Evolutionary conservation across 2,888 invertebrate species (phyloP).

Genomic region (Abrostola triplasia): DNA sequence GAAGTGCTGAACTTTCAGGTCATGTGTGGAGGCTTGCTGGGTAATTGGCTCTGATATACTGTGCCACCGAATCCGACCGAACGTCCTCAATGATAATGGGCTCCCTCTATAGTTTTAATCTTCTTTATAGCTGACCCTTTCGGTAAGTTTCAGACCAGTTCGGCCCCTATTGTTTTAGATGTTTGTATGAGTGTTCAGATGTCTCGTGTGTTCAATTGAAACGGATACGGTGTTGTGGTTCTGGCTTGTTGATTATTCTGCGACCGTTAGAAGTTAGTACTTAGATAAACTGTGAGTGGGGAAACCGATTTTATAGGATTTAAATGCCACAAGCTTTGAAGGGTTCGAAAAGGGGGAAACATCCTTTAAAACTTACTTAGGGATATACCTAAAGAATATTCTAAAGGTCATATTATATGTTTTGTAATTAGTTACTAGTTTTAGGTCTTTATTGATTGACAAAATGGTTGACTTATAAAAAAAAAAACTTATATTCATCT

Average conservation of each 20-base stretch:
- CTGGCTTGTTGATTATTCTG: constrained; percentile 33
- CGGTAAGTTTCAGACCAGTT: constrained; percentile 66
- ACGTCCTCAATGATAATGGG: constrained; percentile 72
- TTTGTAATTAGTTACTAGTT: neutral
- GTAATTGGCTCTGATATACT: constrained; percentile 80
- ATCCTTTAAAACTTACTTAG: neutral
- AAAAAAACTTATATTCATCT: too few species aligned
- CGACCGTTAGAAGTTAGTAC: constrained; percentile 48
- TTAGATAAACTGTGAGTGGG: constrained; percentile 30
- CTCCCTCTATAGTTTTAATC: constrained; percentile 82
- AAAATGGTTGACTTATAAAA: too few species aligned
- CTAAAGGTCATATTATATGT: neutral
- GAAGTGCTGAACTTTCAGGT: constrained; percentile 85
- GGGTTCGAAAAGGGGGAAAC: constrained; percentile 1
- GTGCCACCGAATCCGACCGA: constrained; percentile 67
- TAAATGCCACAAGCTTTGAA: constrained; percentile 19
- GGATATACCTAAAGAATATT: too few species aligned
- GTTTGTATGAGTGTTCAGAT: constrained; percentile 52
- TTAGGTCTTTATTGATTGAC: too few species aligned
- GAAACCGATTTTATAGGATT: constrained; percentile 39
- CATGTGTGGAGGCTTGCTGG: constrained; percentile 73
- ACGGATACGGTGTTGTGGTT: constrained; percentile 40
- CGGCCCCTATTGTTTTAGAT: constrained; percentile 65
- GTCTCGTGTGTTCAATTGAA: constrained; percentile 47
- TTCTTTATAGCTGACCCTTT: constrained; percentile 82